Evolutionary conservation across 1,140 invertebrate genomes (phyloP), one percentile per base, ranked within the genome.

Genomic region (Bombus turneri): DNA sequence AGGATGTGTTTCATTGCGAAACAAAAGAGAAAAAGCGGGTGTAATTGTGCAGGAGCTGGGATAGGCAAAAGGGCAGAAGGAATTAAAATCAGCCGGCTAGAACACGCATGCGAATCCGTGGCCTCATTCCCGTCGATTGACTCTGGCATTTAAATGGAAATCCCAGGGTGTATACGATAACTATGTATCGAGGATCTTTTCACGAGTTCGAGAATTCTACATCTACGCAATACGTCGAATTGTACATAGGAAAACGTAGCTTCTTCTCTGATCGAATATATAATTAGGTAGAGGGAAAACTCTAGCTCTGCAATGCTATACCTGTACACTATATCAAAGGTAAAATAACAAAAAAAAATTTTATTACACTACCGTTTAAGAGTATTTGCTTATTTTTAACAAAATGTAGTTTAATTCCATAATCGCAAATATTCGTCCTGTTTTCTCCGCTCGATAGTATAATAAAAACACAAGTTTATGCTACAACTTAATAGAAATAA

Each of bases 121-220:
- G 71, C 76, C 83, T 78, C 76, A 78, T 90, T 90, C 83, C 28
- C 83, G 81, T 83, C 80, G 80, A 88, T 86, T 62, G 79, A 53
- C 79, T 86, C 47, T 83, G 83, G 34, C 71, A 90, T 90, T 90
- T 86, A 71, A 73, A 81, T 90, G n/a, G 39, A 53, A 85, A 80
- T 71, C 76, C 12, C 64, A 28, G 41, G 31, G 57, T 68, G 64
- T 78, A 59, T 53, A 41, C 25, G 13, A 18, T 6, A n/a, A 34
- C 31, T 1, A 34, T 18, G n/a, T 59, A 39, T 31, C 86, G 74
- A 71, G 62, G 43, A 78, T 75, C 22, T 25, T 80, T 47, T n/a
- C 47, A 53, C 41, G 9, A 31, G 69, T 37, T 66, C 18, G 12
- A 69, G 37, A 69, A 31, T 80, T 73, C 57, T 31, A 31, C 57